Base-by-base conservation (phyloP, 2,888 invertebrate genomes). In the Sesia bembeciformis region DNA sequence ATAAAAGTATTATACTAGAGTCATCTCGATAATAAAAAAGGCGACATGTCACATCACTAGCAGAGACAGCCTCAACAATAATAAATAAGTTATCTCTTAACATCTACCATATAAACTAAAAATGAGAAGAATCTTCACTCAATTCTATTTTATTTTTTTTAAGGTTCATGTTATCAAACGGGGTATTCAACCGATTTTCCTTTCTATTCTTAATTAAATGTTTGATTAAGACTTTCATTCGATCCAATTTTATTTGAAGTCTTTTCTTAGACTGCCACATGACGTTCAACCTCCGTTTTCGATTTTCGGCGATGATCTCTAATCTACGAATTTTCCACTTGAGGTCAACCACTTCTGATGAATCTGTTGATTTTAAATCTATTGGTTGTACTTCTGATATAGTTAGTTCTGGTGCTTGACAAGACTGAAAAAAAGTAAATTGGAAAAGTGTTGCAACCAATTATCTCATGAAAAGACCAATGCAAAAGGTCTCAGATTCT, bases 271-370 rank as follows among this genome's bases (percentile, higher is more conserved):
- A 63, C 54, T 79, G 81, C 78, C 81, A 78, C 74, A 84, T 72
- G 0, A 75, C 62, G 40, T 77, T 75, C 5, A 84, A 61, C 52
- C 72, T 72, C 41, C 66, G 70, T 57, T 78, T 83, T 46, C 84
- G 68, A 23, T 74, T 77, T 4, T 72, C 76, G 0, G 86, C 78
- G 4, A 85, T 70, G 2, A 78, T 63, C 63, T 83, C 80, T 4
- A 86, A 60, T 54, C 82, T 70, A 0, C 67, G 68, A 0, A 86
- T 68, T 68, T 78, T 82, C 59, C 78, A 62, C 60, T 83, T 86
- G 0, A 86, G 60, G 57, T 77, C 58, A 3, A 80, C 68, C 0
- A 84, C 76, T 64, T 85, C 83, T 51, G 76, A 68, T 0, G 82
- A 60, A 53, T 87, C 84, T 1, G 66, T 66, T 0, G 77, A 65